Evolutionary conservation across 1,140 invertebrate genomes (phyloP), one percentile per base, ranked within the genome.

Genomic region (Listronotus oregonensis): DNA sequence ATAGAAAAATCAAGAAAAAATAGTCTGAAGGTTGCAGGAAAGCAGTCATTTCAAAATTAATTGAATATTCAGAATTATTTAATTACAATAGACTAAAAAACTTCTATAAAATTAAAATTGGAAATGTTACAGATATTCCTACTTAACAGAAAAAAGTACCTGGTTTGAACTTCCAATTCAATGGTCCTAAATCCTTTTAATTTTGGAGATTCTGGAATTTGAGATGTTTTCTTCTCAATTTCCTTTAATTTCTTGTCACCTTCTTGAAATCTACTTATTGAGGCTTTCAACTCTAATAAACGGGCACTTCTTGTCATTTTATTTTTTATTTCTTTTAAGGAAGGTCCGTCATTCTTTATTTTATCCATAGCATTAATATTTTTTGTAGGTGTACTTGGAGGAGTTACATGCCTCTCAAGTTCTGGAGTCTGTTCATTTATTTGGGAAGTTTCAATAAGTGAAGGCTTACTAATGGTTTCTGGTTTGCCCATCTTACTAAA

Each of bases 181-280:
- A 92, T 88, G 17, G 84, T 84, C 58, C 88, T 84, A 71, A 91
- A 91, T 71, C 86, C 85, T 72, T 87, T 86, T 0, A 90, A 81
- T 59, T 86, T 83, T 12, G 83, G 73, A 68, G 68, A 67, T 34
- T 69, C 63, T 64, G 69, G 46, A 14, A 72, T 78, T 55, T 80
- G 73, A 6, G 32, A 12, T 1, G 71, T 75, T 54, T 71, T 79
- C 64, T 71, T 76, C 49, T 81, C 77, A 54, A 80, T 71, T 67
- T 82, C 80, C 69, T 78, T 82, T 47, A 84, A 76, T 66, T 83
- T 82, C 43, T 82, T 78, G 55, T 85, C 83, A 10, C 76, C 79
- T 59, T 84, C 81, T 55, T 82, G 82, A 12, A 90, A 83, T 27
- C 83, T 82, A 2, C 82, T 80, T 15, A 90, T 83, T 10, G 84